phyloP scores from a whole-genome alignment of 2,113 vertebrate genomes.

The Patagioenas fasciata region DNA sequence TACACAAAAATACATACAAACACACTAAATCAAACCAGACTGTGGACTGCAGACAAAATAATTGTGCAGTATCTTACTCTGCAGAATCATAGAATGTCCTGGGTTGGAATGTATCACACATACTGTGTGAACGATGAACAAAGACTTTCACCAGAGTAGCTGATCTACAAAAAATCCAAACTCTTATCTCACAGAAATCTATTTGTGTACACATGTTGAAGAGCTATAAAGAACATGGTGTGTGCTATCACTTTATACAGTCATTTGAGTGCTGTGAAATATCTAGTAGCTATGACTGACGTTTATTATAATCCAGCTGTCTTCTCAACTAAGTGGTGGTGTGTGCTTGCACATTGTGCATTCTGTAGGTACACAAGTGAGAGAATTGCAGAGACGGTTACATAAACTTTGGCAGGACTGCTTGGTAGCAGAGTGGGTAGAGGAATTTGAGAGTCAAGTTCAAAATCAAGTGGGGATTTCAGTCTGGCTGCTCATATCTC shows the following conservation, averaged over 20 bases:
- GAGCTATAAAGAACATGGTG: background rate
- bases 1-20: background rate
- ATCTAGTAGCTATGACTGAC: background rate
- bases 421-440: background rate
- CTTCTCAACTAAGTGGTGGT: background rate
- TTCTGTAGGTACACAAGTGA: background rate
- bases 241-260: background rate
- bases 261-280: background rate
- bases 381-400: background rate
- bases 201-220: background rate
- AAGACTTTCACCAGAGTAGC: background rate
- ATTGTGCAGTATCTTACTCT: background rate
- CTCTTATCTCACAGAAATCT: background rate
- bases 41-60: background rate
- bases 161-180: background rate
- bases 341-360: background rate
- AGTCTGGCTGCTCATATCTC: background rate
- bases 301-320: background rate
- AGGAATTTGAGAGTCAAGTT: background rate
- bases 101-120: background rate
- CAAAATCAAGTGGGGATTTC: background rate
- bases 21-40: background rate
- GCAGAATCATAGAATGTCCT: background rate
- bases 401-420: background rate
- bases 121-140: background rate